Conservation (phyloP, 2,888 invertebrate species). For the Drosophila fungiperda region DNA sequence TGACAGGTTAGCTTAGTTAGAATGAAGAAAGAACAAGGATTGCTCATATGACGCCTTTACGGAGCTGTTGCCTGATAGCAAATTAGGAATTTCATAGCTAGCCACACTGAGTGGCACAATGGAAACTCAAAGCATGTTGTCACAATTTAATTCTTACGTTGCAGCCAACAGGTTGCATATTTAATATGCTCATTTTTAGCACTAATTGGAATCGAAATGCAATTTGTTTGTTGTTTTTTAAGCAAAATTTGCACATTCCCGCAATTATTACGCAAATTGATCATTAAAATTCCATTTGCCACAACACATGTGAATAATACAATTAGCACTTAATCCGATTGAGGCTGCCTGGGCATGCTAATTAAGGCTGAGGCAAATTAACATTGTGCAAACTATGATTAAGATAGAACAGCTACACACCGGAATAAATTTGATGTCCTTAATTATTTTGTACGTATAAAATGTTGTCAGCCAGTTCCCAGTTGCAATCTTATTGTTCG, state of each 20-base stretch:
- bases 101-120: background rate
- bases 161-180: background rate
- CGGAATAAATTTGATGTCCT: background rate
- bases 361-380: background rate
- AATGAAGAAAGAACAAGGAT: slow-evolving; percentile 13
- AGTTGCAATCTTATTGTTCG: background rate
- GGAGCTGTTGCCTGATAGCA: background rate
- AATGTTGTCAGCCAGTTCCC: background rate
- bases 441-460: background rate
- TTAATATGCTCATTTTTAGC: too few relatives aligned
- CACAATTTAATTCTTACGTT: background rate
- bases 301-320: background rate
- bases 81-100: background rate
- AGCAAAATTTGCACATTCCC: background rate
- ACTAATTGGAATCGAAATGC: background rate
- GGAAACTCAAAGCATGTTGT: background rate
- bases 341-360: background rate
- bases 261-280: background rate
- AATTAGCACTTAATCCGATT: background rate
- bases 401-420: background rate
- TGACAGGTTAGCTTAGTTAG: slow-evolving; percentile 56
- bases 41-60: slow-evolving; percentile 61
- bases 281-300: background rate
- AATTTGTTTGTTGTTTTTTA: background rate
- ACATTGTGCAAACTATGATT: background rate